These are phyloP conservation scores for Betta splendens DNA, from an alignment of 2,797 vertebrate species.

Conservation along the genomic window DNA sequence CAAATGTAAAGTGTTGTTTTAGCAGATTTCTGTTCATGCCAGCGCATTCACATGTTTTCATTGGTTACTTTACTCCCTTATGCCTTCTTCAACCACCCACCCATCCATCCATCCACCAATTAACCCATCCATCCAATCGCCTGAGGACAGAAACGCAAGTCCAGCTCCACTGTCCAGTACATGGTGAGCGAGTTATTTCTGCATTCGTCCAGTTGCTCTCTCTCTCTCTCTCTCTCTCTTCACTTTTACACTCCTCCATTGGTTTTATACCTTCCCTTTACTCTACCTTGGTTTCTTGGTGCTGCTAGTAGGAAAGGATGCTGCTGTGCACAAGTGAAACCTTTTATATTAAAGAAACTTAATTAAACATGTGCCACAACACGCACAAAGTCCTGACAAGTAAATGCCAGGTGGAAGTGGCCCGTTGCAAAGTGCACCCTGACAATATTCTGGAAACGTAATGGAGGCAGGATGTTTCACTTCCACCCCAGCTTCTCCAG, in stretches of 20 bases:
- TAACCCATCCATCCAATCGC: conserved; percentile 51
- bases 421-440: not conserved
- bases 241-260: not conserved
- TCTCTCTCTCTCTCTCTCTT: conserved; percentile 11
- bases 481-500: conserved; percentile 43
- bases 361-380: too few relatives aligned
- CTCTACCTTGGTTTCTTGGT: conserved; percentile 12
- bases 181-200: conserved; percentile 80
- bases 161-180: conserved; percentile 83
- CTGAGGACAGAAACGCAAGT: conserved; percentile 84
- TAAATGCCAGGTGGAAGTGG: not conserved
- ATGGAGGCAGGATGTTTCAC: conserved; percentile 32
- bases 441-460: conserved; percentile 17
- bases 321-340: not conserved
- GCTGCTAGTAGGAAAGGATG: not conserved
- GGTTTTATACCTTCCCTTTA: conserved; percentile 8
- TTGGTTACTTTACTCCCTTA: conserved; percentile 45
- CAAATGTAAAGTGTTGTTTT: conserved; percentile 26
- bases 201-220: conserved; percentile 32
- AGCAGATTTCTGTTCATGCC: conserved; percentile 27
- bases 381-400: not conserved
- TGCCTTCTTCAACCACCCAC: conserved; percentile 33
- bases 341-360: conserved; percentile 1
- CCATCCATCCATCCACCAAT: conserved; percentile 38
- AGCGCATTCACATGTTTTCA: conserved; percentile 52